Evolutionary conservation across 2,888 invertebrate genomes (phyloP), one percentile per base, ranked within the genome.

Genomic region (Dichetophora obliterata): DNA sequence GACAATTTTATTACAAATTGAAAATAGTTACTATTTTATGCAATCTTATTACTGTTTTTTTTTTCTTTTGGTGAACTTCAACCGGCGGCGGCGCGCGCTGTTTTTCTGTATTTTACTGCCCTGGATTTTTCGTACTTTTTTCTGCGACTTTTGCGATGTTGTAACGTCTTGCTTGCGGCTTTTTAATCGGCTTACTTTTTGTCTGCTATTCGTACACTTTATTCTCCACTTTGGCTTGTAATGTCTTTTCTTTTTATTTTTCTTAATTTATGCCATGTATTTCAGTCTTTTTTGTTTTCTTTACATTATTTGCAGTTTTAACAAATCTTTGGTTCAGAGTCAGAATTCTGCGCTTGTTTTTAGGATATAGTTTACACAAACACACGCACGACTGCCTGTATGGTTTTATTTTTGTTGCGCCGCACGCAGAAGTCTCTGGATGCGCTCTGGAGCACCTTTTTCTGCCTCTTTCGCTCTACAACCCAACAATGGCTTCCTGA

Each of bases 81-180:
- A 54, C 73, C 73, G 73, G 73, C 73, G 57, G 19, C 57, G 48
- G 52, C 50, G 73, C 66, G 66, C 73, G 73, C 63, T 72, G 73
- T 73, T 73, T 50, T 22, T 63, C 48, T 50, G 22, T 27, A n/a
- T 61, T 73, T 70, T 57, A 48, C 48, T 73, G 63, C 61, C 61
- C 73, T 63, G 73, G 73, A 73, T 24, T 50, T 61, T 63, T 61
- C 48, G 73, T 57, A 22, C 22, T 57, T 37, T 66, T 66, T 43
- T 70, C 52, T 54, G 54, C 9, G 5, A 52, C 3, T 73, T 31
- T 16, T 61, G 50, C n/a, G 34, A 27, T 48, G 16, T 63, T 63
- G 34, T 19, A 34, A 66, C 8, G 34, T 37, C 73, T 65, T 59
- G 37, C 3, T 71, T 50, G 73, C 73, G 73, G 73, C 63, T 43